Evolutionary conservation across 2,888 invertebrate genomes (phyloP).

Genomic region (Odiellus spinosus): DNA sequence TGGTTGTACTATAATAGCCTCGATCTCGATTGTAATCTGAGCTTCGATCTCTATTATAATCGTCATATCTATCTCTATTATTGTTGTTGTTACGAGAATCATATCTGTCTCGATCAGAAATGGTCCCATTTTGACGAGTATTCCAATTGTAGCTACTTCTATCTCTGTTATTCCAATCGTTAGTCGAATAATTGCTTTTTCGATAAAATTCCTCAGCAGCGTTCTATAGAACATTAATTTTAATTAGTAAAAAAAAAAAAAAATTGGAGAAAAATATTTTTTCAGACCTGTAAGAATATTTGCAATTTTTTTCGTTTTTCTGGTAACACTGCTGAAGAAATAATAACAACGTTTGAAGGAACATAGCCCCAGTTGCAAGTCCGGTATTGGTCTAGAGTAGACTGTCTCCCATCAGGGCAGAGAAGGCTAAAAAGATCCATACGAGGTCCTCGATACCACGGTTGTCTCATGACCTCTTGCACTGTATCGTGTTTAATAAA

Average conservation of each 20-base stretch:
- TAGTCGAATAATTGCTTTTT: neutral
- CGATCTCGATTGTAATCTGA: too few species aligned
- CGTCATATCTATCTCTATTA: too few species aligned
- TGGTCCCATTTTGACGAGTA: too few species aligned
- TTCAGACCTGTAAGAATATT: constrained; percentile 30
- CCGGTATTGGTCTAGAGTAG: constrained; percentile 47
- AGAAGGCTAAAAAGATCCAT: constrained; percentile 42
- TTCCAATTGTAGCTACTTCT: too few species aligned
- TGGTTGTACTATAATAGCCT: too few species aligned
- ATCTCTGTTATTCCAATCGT: too few species aligned
- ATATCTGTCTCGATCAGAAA: too few species aligned
- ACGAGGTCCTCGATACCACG: constrained; percentile 8
- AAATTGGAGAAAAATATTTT: constrained; percentile 6
- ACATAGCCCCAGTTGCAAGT: constrained; percentile 71
- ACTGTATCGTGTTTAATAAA: constrained; percentile 75
- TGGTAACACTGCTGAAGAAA: constrained; percentile 55
- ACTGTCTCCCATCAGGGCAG: constrained; percentile 50
- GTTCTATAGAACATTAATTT: too few species aligned
- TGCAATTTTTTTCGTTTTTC: constrained; percentile 37
- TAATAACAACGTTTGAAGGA: constrained; percentile 67
- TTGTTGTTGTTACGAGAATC: too few species aligned
- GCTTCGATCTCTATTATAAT: too few species aligned
- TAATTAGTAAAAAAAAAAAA: too few species aligned
- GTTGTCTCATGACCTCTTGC: constrained; percentile 39
- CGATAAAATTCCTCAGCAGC: too few species aligned